Evolutionary conservation across 2,888 invertebrate genomes (phyloP).

Genomic region (Sinhomidia bicolor): DNA sequence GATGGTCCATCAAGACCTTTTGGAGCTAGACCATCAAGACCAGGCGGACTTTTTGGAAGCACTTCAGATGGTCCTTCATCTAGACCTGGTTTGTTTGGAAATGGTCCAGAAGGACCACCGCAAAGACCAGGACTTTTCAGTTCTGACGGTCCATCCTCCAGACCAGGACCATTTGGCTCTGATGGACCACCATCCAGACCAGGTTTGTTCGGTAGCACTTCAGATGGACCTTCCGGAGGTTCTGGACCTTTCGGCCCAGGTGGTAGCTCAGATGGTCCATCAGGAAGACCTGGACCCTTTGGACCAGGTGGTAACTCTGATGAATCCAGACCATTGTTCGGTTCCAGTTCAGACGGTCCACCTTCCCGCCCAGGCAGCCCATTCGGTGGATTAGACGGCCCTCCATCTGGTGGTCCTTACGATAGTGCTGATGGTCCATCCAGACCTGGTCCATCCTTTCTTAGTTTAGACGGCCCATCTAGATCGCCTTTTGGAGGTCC

Average conservation of each 20-base stretch:
- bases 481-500: conserved; percentile 27
- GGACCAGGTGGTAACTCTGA: conserved; percentile 32
- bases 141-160: conserved; percentile 38
- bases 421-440: conserved; percentile 38
- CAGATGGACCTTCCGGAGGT: conserved; percentile 35
- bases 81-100: conserved; percentile 30
- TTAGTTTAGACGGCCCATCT: conserved; percentile 34
- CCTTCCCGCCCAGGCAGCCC: conserved; percentile 32
- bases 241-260: conserved; percentile 11
- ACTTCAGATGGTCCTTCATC: conserved; percentile 49
- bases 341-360: conserved; percentile 32
- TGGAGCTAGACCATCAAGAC: conserved; percentile 39
- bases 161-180: conserved; percentile 45
- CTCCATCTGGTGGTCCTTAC: conserved; percentile 19
- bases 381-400: conserved; percentile 33
- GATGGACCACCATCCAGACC: conserved; percentile 49
- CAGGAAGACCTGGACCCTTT: conserved; percentile 31
- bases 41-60: conserved; percentile 28
- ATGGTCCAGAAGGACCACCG: conserved; percentile 19
- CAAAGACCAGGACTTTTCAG: conserved; percentile 23
- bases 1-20: conserved; percentile 47
- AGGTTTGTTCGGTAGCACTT: conserved; percentile 10
- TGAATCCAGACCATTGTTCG: conserved; percentile 11
- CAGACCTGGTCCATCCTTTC: not conserved
- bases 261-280: conserved; percentile 43